Evolutionary conservation across 2,888 invertebrate species (phyloP).

Genomic region (Lacanobia wlatinum): DNA sequence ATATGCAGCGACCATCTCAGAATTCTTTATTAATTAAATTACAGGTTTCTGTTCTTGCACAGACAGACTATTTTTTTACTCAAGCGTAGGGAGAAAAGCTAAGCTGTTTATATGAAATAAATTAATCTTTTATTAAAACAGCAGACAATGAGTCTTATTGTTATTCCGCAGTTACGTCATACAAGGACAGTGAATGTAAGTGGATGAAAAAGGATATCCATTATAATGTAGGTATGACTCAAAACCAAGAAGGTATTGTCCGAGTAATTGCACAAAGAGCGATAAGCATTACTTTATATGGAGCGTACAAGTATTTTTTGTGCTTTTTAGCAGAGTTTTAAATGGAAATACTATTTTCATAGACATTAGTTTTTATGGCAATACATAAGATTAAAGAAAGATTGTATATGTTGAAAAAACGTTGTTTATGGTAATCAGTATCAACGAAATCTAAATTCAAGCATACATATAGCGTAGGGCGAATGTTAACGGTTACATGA

Average conservation of each 20-base stretch:
- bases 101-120: neutral
- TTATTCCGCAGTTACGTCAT: conserved; percentile 30
- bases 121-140: conserved; percentile 5
- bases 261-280: conserved; percentile 33
- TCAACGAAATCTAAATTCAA: neutral
- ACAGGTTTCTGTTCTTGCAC: conserved; percentile 1
- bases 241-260: conserved; percentile 33
- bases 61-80: conserved; percentile 3
- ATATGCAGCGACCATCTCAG: neutral
- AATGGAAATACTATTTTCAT: conserved; percentile 27
- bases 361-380: conserved; percentile 27
- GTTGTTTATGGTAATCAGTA: neutral
- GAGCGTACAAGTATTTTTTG: conserved; percentile 29
- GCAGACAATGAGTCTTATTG: conserved; percentile 17
- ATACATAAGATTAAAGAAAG: neutral
- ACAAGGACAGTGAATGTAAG: conserved; percentile 47
- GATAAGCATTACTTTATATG: conserved; percentile 37
- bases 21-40: neutral
- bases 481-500: neutral
- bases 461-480: neutral
- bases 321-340: conserved; percentile 5
- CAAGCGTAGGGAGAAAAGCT: neutral
- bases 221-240: conserved; percentile 47
- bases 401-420: conserved; percentile 12
- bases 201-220: conserved; percentile 38